Evolutionary conservation across 1,140 invertebrate species (phyloP), one percentile per base, ranked within the genome.

Genomic region (Callitettix versicolor): DNA sequence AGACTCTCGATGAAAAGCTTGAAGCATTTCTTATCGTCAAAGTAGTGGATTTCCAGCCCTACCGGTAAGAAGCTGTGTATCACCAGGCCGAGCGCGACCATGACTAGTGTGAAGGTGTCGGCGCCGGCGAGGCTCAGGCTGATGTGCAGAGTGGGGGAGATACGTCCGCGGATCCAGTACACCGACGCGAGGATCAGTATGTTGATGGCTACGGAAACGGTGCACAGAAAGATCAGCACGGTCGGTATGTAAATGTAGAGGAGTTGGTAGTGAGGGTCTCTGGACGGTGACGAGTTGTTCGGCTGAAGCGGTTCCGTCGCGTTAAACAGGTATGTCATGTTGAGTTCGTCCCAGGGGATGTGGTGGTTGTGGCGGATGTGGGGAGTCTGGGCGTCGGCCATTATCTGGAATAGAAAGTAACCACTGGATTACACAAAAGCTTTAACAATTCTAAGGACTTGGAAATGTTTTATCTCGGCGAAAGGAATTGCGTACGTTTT

Each of bases 141-240:
- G 54, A 82, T 76, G 49, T 76, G 71, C 1, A 81, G 64, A 6
- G 79, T 80, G 1, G 79, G 75, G 1, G 78, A 75, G 49, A 80
- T 63, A 0, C 76, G 72, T 22, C 70, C 63, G 43, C 74, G 63
- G 9, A 81, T 73, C 76, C 77, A 80, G 26, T 67, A 67, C 6
- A 72, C 69, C 46, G 76, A 71, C 4, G 71, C 56, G 5, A 80
- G 67, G 15, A 80, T 73, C 9, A 74, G 61, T 0, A 75, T 56
- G 63, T 81, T 81, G 40, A 78, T 66, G 5, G 69, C 21, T 34
- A 76, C 63, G 0, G 77, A 74, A 9, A 75, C 53, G 0, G 73
- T 34, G 56, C 78, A 79, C 21, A 76, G 69, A 9, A 71, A 61
- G 20, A 76, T 60, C 24, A 76, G 63, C 0, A 71, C 49, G 1